These are phyloP conservation scores for Enteromius trimaculatus DNA, from an alignment of 2,797 vertebrate species.

Conservation along the genomic window DNA sequence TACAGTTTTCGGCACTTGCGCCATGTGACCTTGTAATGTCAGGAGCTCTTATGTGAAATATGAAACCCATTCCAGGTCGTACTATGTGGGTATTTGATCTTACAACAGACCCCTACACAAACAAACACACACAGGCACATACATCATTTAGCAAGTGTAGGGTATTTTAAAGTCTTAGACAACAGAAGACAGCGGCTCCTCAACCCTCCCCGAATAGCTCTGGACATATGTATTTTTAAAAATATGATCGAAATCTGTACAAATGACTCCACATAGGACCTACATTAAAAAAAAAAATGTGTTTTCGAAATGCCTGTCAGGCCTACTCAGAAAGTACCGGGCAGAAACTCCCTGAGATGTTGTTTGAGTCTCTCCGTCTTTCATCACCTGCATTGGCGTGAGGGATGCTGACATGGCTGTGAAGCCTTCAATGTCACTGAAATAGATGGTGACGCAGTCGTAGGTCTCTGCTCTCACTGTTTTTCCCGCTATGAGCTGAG, in stretches of 20 bases:
- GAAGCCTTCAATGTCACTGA: slow-evolving; percentile 67
- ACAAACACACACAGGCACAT: neutral
- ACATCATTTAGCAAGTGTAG: neutral
- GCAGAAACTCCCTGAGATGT: neutral
- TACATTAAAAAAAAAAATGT: neutral
- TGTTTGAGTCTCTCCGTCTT: neutral
- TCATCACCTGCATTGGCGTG: slow-evolving; percentile 65
- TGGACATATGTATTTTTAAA: neutral
- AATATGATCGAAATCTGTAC: neutral
- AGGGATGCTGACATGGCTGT: slow-evolving; percentile 62
- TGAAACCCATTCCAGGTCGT: slow-evolving; percentile 19
- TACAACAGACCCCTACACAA: slow-evolving; percentile 5
- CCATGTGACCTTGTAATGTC: slow-evolving; percentile 44
- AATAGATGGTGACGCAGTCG: slow-evolving; percentile 66
- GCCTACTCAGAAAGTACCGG: neutral
- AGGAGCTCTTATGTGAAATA: slow-evolving; percentile 19
- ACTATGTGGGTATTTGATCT: slow-evolving; percentile 21
- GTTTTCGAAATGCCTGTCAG: neutral
- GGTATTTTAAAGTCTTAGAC: neutral
- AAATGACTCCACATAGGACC: neutral
- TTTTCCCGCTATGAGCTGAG: slow-evolving; percentile 62
- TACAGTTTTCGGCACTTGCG: slow-evolving; percentile 18
- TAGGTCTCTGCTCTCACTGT: slow-evolving; percentile 65
- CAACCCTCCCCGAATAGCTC: neutral
- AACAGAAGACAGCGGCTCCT: neutral